A percentile compares a stretch with the other conserved stretches of the same genome.
Evolutionary conservation across 2,113 vertebrate species (phyloP).

Genomic region (Petrocephalus zakoni): DNA sequence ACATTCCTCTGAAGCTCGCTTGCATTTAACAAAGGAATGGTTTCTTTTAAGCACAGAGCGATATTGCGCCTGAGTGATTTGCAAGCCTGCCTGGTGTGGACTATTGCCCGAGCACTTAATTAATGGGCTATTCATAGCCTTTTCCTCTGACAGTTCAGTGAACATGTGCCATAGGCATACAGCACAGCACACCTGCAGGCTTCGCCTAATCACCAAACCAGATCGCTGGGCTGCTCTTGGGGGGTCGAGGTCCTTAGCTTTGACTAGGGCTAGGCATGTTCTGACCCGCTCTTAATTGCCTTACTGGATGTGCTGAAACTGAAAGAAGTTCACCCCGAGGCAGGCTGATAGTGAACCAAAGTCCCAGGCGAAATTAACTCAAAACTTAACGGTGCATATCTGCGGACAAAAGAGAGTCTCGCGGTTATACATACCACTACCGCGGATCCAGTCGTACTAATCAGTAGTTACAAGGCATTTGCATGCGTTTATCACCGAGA

Average conservation of each 20-base stretch:
- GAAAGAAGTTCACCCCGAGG: conserved; percentile 4
- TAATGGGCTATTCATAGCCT: conserved; percentile 11
- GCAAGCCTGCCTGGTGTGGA: not conserved
- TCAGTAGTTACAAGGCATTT: not conserved
- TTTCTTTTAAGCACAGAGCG: not conserved
- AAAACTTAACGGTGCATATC: conserved; percentile 8
- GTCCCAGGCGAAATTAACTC: not conserved
- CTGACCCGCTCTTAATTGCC: not conserved
- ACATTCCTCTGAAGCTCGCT: not conserved
- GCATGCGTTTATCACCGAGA: not conserved
- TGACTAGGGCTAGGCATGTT: not conserved
- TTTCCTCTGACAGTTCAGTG: not conserved
- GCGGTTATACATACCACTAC: not conserved
- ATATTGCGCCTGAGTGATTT: conserved; percentile 4
- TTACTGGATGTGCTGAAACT: not conserved
- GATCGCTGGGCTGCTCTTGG: not conserved
- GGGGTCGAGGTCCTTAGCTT: not conserved
- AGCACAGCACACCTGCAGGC: not conserved
- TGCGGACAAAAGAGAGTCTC: not conserved
- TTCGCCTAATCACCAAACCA: conserved; percentile 1
- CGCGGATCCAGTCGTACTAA: not conserved
- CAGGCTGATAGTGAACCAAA: not conserved
- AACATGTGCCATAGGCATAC: not conserved
- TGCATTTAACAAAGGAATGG: conserved; percentile 3
- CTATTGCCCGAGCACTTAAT: not conserved